A percentile compares a stretch with the other conserved stretches of the same genome.
Conservation (phyloP, 2,888 invertebrate genomes). For the Rutpela maculata region DNA sequence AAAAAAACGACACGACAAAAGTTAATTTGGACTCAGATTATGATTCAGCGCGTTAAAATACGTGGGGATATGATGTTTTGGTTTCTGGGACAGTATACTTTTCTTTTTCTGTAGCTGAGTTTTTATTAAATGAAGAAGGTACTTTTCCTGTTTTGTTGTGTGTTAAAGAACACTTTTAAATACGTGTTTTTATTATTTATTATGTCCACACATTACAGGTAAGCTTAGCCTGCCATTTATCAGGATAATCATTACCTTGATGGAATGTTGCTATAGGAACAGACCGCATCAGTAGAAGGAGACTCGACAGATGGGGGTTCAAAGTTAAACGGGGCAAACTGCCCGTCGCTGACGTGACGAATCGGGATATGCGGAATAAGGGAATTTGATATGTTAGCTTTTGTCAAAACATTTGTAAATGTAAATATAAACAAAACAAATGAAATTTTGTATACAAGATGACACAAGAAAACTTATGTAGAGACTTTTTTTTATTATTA, state of each 20-base stretch:
- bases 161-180: background rate
- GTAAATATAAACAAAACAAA: background rate
- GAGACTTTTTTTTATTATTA: too few species aligned
- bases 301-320: background rate
- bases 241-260: background rate
- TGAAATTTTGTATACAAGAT: too few species aligned
- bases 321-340: background rate
- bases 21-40: too few species aligned
- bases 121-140: too few species aligned
- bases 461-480: too few species aligned
- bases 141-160: too few species aligned
- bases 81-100: too few species aligned
- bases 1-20: too few species aligned
- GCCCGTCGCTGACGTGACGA: background rate
- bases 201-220: background rate
- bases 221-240: background rate
- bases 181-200: background rate
- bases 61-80: too few species aligned
- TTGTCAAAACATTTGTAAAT: background rate
- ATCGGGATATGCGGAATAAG: background rate
- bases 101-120: too few species aligned
- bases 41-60: too few species aligned
- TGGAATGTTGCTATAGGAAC: background rate
- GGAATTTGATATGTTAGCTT: conserved; percentile 3
- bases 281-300: background rate